Conservation (phyloP, 2,797 vertebrate species). For the Acropternis orthonyx region DNA sequence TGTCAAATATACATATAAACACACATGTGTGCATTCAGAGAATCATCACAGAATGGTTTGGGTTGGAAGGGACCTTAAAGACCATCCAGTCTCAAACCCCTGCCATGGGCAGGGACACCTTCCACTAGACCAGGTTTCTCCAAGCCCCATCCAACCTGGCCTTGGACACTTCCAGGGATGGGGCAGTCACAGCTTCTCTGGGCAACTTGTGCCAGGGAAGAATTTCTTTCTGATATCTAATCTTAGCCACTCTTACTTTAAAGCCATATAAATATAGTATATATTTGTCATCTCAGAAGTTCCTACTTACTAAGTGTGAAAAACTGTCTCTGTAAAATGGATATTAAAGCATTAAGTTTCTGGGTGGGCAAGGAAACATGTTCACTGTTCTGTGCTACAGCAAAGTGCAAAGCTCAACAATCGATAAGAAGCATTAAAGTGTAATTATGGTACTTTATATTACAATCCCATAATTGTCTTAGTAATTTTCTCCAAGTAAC, state of each 20-base stretch:
- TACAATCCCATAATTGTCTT: constrained; percentile 59
- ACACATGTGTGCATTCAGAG: rapidly evolving
- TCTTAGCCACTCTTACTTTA: not conserved
- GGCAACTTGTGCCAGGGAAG: no score
- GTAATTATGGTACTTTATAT: constrained; percentile 62
- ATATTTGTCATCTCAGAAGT: not conserved
- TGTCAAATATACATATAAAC: rapidly evolving
- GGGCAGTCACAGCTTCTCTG: not conserved
- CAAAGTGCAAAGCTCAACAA: constrained; percentile 18
- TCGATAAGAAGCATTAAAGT: constrained; percentile 57
- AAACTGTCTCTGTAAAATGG: not conserved
- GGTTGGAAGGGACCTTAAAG: not conserved
- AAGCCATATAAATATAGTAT: not conserved
- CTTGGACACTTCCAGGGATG: not conserved
- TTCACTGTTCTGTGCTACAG: not conserved
- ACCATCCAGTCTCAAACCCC: not conserved
- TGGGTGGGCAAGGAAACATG: not conserved
- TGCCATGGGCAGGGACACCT: not conserved
- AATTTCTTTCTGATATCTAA: not conserved
- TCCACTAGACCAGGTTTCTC: not conserved
- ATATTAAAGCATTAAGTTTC: not conserved
- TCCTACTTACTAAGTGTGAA: not conserved
- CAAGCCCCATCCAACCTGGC: rapidly evolving
- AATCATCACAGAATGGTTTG: not conserved
- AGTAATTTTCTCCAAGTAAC: constrained; percentile 59